These are phyloP conservation scores for Andrena hattorfiana DNA, from an alignment of 2,888 invertebrate genomes.

Conservation along the genomic window DNA sequence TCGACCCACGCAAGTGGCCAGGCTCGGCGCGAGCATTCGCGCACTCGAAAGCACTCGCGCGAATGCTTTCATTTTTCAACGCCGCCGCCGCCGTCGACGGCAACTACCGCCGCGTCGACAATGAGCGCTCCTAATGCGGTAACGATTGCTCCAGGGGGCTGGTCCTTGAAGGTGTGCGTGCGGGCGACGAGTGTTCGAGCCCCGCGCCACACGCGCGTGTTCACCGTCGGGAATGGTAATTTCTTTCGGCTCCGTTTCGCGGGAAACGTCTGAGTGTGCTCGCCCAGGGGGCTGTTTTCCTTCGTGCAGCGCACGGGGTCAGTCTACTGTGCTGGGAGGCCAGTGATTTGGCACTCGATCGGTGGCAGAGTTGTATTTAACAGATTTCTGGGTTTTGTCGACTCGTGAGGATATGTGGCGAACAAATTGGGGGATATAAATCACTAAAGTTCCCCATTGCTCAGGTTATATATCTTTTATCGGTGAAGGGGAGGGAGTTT, in stretches of 20 bases:
- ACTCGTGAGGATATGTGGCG: too few species aligned
- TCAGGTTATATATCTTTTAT: too few species aligned
- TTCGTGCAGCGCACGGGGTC: too few species aligned
- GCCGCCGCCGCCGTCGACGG: constrained; percentile 13
- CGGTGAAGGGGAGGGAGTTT: too few species aligned
- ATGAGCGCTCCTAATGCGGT: constrained; percentile 67
- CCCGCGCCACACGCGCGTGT: constrained; percentile 2
- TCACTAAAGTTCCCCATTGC: too few species aligned
- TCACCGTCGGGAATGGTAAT: constrained; percentile 22
- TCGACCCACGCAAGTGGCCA: constrained; percentile 60
- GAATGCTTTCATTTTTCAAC: constrained; percentile 66
- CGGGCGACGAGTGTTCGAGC: constrained; percentile 12
- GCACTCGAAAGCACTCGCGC: constrained; percentile 66
- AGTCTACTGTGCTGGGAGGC: too few species aligned
- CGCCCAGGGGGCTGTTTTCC: too few species aligned
- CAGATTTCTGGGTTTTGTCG: too few species aligned
- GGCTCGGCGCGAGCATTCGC: constrained; percentile 59
- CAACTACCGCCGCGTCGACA: constrained; percentile 45
- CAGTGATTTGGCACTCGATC: too few species aligned
- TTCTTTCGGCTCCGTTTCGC: constrained; percentile 17
- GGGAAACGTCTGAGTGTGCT: neutral
- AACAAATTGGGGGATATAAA: too few species aligned
- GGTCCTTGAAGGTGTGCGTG: constrained; percentile 42
- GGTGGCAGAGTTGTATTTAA: too few species aligned
- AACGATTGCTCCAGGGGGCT: constrained; percentile 63